Percentiles rank a stretch among this genome's conserved stretches.
Evolutionary conservation across 2,888 invertebrate genomes (phyloP).

Genomic region (Frankliniella fusca): DNA sequence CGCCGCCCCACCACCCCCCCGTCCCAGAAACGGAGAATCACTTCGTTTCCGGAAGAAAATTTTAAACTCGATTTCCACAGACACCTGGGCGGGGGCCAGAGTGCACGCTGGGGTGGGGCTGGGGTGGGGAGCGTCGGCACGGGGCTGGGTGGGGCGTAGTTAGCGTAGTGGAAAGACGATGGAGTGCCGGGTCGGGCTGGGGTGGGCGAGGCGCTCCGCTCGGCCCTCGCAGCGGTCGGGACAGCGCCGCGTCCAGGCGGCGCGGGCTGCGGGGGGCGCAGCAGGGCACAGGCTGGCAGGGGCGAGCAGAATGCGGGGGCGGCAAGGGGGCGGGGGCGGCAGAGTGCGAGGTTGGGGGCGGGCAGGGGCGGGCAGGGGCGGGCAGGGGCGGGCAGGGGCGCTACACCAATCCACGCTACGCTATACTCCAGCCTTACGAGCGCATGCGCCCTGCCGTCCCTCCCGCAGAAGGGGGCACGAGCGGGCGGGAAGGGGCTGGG

Average conservation of each 20-base stretch:
- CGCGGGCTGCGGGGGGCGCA: neutral
- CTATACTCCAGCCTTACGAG: slow-evolving; percentile 21
- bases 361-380: neutral
- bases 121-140: neutral
- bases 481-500: neutral
- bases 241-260: neutral
- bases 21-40: neutral
- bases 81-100: slow-evolving; percentile 6
- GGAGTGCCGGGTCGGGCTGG: neutral
- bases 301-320: too few relatives aligned
- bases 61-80: slow-evolving; percentile 13
- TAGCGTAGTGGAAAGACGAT: too few relatives aligned
- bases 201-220: neutral
- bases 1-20: neutral
- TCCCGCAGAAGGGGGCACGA: neutral
- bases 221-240: neutral
- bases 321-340: too few relatives aligned
- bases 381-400: neutral
- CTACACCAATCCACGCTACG: slow-evolving; percentile 23
- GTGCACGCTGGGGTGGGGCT: neutral
- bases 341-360: too few relatives aligned
- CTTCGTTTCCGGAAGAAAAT: neutral
- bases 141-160: neutral
- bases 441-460: neutral
- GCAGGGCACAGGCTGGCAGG: neutral